A percentile compares a stretch with the other conserved stretches of the same genome.
phyloP scores from a whole-genome alignment of 2,797 vertebrate species.

The Heteromormyrus szaboi region DNA sequence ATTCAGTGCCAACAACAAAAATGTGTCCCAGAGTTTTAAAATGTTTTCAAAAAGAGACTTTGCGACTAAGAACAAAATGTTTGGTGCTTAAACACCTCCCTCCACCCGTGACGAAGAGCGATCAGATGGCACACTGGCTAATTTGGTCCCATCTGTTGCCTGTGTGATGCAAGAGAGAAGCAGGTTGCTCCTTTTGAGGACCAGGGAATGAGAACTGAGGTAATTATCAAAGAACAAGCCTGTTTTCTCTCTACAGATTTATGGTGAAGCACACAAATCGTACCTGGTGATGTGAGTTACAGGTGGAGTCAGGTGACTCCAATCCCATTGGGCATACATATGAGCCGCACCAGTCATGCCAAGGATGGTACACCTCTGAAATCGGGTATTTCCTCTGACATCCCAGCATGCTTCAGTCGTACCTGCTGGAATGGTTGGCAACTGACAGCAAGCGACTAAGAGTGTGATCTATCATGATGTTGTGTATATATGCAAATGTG shows the following conservation, averaged over 20 bases:
- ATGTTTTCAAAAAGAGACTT: not conserved
- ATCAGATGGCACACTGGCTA: not conserved
- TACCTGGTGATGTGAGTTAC: not conserved
- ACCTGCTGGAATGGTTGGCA: not conserved
- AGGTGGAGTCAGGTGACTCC: not conserved
- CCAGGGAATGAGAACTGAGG: not conserved
- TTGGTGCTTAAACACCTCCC: not conserved
- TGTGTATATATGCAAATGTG: not conserved
- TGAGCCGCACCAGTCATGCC: not conserved
- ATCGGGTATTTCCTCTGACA: not conserved
- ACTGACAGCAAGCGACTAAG: not conserved
- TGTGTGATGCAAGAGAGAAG: not conserved
- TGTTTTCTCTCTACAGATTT: not conserved
- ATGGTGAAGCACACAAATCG: not conserved
- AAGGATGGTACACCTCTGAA: not conserved
- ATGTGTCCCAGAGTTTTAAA: not conserved
- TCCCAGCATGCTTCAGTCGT: constrained; percentile 4
- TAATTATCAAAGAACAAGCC: not conserved
- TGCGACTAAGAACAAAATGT: not conserved
- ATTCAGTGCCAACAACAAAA: not conserved
- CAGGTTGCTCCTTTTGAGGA: not conserved
- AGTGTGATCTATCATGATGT: not conserved
- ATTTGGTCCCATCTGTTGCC: constrained; percentile 12
- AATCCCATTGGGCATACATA: not conserved
- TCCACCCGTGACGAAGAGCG: not conserved